A percentile compares a stretch with the other conserved stretches of the same genome.
Conservation (phyloP, 2,888 invertebrate species). For the Ennomos quercinarius region DNA sequence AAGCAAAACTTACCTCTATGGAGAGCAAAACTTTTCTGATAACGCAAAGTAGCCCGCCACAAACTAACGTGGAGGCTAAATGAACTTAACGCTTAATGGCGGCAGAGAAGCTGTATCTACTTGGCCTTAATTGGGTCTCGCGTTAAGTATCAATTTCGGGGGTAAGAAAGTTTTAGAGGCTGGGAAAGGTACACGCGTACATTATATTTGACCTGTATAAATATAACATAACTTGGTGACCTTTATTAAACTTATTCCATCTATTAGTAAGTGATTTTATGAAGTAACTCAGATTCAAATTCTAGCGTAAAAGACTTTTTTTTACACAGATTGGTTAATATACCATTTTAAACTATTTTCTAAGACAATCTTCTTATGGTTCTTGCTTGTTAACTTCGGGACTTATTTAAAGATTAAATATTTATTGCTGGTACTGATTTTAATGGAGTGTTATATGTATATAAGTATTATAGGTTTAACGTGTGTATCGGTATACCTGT, state of each 20-base stretch:
- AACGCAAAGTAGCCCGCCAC: constrained; percentile 53
- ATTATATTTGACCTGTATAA: constrained; percentile 16
- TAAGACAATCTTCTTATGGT: no score
- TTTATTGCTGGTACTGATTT: no score
- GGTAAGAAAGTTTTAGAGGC: constrained; percentile 29
- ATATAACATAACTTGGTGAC: constrained; percentile 21
- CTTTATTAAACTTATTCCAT: constrained; percentile 6
- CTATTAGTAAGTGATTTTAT: no score
- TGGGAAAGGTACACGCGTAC: constrained; percentile 16
- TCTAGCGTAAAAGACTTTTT: no score
- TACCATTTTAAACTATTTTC: no score
- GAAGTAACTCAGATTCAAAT: no score
- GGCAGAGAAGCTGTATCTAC: constrained; percentile 47
- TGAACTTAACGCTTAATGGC: constrained; percentile 60
- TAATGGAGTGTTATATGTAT: no score
- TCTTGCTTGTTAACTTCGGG: no score
- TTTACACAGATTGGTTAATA: no score
- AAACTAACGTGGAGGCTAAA: constrained; percentile 55
- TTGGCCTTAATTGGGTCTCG: constrained; percentile 60
- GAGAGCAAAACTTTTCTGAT: constrained; percentile 60
- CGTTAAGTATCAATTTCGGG: constrained; percentile 44
- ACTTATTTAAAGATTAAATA: no score
- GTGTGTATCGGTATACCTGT: no score
- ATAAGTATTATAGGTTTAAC: no score
- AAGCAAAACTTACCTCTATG: constrained; percentile 33